Conservation (phyloP, 2,888 invertebrate genomes). For the Limnephilus rhombicus region DNA sequence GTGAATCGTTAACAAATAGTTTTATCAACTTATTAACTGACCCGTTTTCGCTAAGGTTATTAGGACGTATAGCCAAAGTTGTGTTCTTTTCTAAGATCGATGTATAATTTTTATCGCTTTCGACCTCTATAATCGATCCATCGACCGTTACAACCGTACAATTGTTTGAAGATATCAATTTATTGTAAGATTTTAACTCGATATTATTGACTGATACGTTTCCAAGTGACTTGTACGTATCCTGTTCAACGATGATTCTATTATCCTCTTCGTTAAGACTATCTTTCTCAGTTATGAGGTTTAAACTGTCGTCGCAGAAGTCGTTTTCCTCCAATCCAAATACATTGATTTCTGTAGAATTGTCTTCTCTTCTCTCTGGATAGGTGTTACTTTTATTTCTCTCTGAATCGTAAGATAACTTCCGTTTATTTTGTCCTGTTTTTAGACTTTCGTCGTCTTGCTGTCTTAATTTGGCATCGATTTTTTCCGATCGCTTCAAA, state of each 20-base stretch:
- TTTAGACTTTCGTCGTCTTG: slow-evolving; percentile 54
- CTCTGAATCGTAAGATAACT: slow-evolving; percentile 70
- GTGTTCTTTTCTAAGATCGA: slow-evolving; percentile 4
- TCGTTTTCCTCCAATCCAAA: slow-evolving; percentile 58
- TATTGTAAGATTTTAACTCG: neutral
- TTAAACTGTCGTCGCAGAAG: slow-evolving; percentile 50
- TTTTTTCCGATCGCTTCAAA: slow-evolving; percentile 83
- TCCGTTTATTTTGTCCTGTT: slow-evolving; percentile 50
- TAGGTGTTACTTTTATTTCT: slow-evolving; percentile 68
- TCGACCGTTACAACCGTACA: slow-evolving; percentile 48
- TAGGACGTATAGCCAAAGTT: neutral
- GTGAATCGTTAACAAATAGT: slow-evolving; percentile 15
- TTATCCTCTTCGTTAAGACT: slow-evolving; percentile 33
- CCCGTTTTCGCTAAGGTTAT: neutral
- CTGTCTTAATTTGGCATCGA: slow-evolving; percentile 82
- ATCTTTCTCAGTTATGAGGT: slow-evolving; percentile 47
- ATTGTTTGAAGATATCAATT: slow-evolving; percentile 2
- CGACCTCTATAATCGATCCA: slow-evolving; percentile 52
- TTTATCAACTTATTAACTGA: slow-evolving; percentile 31
- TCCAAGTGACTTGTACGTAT: neutral
- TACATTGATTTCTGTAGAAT: slow-evolving; percentile 56
- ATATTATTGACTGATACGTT: slow-evolving; percentile 9
- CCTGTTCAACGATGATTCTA: neutral
- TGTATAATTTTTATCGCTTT: slow-evolving; percentile 44
- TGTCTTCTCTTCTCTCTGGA: slow-evolving; percentile 70